phyloP scores from a whole-genome alignment of 2,797 vertebrate genomes.

The Mormyrus hasselquistii region DNA sequence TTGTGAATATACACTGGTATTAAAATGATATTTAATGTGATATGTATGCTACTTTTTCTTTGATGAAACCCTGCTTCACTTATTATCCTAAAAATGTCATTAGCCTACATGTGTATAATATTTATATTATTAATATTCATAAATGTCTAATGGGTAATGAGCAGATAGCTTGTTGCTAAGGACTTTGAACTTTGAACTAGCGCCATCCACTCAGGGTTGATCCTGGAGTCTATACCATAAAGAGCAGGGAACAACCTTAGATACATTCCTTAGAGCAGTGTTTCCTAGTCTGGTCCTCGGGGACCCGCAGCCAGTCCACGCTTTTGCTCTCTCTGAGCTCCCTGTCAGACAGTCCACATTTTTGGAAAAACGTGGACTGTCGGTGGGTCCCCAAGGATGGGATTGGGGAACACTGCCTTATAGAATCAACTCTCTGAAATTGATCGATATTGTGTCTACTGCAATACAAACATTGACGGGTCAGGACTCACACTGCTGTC shows the following conservation, averaged over 20 bases:
- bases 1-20: neutral
- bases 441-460: neutral
- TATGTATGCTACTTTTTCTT: neutral
- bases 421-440: neutral
- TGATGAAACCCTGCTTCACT: neutral
- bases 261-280: neutral
- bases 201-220: neutral
- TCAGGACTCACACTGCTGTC: neutral
- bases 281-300: neutral
- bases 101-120: neutral
- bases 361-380: neutral
- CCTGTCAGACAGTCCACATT: neutral
- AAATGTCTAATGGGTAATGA: neutral
- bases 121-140: neutral
- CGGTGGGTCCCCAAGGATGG: neutral
- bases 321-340: neutral
- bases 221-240: neutral
- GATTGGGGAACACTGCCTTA: neutral
- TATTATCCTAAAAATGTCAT: neutral
- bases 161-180: neutral
- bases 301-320: neutral
- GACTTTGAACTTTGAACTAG: neutral
- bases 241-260: neutral
- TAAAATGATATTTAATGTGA: neutral
- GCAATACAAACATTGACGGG: neutral